Conservation (phyloP, 2,888 invertebrate species). For the Epinotia brunnichana region DNA sequence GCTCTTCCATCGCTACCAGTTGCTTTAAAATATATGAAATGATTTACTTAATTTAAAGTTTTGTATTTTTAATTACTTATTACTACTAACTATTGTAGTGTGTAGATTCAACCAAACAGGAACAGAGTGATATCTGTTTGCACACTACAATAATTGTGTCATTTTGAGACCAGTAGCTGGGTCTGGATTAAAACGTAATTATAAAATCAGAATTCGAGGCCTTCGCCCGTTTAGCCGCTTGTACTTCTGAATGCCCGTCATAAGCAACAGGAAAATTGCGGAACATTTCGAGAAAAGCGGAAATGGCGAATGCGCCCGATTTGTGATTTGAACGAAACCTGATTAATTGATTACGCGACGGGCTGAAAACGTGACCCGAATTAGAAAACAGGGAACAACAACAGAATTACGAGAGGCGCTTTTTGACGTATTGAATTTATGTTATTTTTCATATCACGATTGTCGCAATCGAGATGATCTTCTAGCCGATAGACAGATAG, state of each 20-base stretch:
- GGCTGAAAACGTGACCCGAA: constrained; percentile 22
- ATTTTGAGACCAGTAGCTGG: not conserved
- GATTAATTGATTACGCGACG: constrained; percentile 31
- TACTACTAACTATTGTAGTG: too few relatives aligned
- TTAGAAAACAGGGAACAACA: not conserved
- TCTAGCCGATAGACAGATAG: not conserved
- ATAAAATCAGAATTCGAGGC: not conserved
- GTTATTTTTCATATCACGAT: not conserved
- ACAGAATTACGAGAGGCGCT: not conserved
- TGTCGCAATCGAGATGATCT: not conserved
- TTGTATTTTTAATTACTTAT: too few relatives aligned
- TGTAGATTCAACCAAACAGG: too few relatives aligned
- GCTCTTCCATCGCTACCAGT: too few relatives aligned
- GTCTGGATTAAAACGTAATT: not conserved
- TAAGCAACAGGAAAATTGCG: not conserved
- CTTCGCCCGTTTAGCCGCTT: not conserved
- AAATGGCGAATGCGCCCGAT: constrained; percentile 18
- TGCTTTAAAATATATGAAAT: too few relatives aligned
- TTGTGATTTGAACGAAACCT: constrained; percentile 27
- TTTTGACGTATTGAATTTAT: not conserved
- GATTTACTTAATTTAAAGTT: too few relatives aligned
- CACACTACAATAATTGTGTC: not conserved
- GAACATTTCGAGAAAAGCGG: constrained; percentile 11
- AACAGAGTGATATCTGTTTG: too few relatives aligned
- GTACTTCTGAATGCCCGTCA: not conserved